phyloP scores from a whole-genome alignment of 2,888 invertebrate species.

The Crocallis elinguaria region DNA sequence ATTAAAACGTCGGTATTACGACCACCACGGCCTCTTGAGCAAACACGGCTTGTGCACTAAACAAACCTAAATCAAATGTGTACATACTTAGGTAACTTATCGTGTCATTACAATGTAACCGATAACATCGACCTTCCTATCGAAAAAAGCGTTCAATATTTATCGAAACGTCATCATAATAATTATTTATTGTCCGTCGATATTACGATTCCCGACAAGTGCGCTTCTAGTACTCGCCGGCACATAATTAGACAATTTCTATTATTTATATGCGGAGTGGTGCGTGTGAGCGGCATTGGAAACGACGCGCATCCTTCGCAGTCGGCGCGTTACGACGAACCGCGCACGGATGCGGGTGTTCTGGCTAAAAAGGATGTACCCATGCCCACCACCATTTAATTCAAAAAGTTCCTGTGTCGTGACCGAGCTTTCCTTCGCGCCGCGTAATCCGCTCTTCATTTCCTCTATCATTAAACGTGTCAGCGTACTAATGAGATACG shows the following conservation, averaged over 20 bases:
- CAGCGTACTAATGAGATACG: conserved; percentile 70
- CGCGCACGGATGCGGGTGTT: conserved; percentile 47
- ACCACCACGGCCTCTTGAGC: conserved; percentile 36
- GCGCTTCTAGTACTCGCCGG: conserved; percentile 63
- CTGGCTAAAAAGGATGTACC: conserved; percentile 77
- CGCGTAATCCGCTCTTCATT: conserved; percentile 59
- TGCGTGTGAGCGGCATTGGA: conserved; percentile 66
- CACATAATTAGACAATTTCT: conserved; percentile 83
- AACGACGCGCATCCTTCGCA: conserved; percentile 71
- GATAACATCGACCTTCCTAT: conserved; percentile 78
- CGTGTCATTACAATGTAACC: conserved; percentile 73
- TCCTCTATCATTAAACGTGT: conserved; percentile 73
- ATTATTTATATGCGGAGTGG: conserved; percentile 80
- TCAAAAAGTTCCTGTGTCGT: conserved; percentile 75
- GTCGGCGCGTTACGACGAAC: conserved; percentile 61
- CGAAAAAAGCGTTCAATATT: conserved; percentile 71
- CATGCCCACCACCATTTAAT: conserved; percentile 64
- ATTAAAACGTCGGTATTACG: conserved; percentile 21
- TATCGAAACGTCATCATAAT: conserved; percentile 69
- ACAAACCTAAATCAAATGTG: conserved; percentile 45
- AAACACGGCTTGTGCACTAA: conserved; percentile 32
- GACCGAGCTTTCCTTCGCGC: conserved; percentile 66
- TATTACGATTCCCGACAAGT: conserved; percentile 73
- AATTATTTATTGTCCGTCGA: conserved; percentile 61
- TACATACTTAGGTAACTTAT: conserved; percentile 72